Base-by-base conservation (phyloP, 2,888 invertebrate genomes). In the Amiota minor region DNA sequence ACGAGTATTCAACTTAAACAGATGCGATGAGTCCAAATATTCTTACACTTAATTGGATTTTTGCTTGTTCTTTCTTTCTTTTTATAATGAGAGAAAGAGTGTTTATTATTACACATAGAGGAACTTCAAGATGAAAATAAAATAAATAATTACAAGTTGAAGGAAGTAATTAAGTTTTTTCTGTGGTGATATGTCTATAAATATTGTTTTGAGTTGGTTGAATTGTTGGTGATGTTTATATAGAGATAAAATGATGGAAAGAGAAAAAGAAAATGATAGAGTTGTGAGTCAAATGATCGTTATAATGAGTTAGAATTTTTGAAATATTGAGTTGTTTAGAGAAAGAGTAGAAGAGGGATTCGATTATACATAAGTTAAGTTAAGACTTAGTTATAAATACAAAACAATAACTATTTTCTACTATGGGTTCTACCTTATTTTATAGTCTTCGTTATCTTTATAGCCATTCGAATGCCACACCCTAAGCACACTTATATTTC, bases 1-100 rank as follows among this genome's bases (percentile, higher is more conserved):
- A n/a, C n/a, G n/a, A n/a, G n/a, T n/a, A 35, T 35, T 35, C 35
- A 35, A 35, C 35, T 35, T 35, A 35, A 35, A 59, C 59, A 20
- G 18, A 59, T 20, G 65, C 16, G 65, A 65, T 65, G 65, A 68
- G 67, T 68, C 23, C 12, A 50, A 71, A 78, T 78, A 78, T 78
- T 78, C 23, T 76, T 78, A 76, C 79, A 83, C 80, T 84, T 83
- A 83, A 83, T 83, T 83, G 83, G 83, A 83, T 83, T 83, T 83
- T 78, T 84, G 83, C 80, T 85, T 53, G 50, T 53, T 35, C 35
- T 35, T 35, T 35, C 35, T 35, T 35, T 6, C 35, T 35, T 4
- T 35, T 6, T 35, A 0, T 50, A 14, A 9, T 68, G 16, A 35
- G 35, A 35, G 35, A 35, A n/a, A 62, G 62, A 65, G 67, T 68